Percentiles rank a stretch among this genome's conserved stretches.
phyloP scores from a whole-genome alignment of 2,113 vertebrate genomes.

The Otis tarda region DNA sequence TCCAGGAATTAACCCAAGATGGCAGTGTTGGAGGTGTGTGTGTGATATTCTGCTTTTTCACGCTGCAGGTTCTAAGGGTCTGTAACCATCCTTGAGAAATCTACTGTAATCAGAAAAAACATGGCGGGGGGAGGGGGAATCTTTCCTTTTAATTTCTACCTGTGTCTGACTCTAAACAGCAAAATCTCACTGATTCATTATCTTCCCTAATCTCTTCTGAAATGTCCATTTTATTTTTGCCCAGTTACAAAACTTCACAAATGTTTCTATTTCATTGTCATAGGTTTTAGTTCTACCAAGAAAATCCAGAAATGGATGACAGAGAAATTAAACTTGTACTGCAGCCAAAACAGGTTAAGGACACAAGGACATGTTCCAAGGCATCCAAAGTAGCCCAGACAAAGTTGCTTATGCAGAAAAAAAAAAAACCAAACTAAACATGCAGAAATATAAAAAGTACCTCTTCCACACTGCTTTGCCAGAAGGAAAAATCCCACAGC shows the following conservation, averaged over 20 bases:
- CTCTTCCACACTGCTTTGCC: not conserved
- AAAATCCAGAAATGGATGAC: not conserved
- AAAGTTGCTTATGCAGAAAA: not conserved
- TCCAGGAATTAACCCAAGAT: not conserved
- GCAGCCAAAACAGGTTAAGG: not conserved
- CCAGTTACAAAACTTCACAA: not conserved
- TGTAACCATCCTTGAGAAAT: not conserved
- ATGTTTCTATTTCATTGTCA: not conserved
- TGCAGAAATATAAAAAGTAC: not conserved
- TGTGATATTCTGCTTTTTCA: not conserved
- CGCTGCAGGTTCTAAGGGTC: not conserved
- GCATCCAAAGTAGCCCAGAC: not conserved
- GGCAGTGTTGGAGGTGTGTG: rapidly evolving
- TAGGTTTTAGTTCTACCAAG: not conserved
- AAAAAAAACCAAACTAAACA: not conserved
- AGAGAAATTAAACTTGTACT: not conserved
- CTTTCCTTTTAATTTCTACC: not conserved
- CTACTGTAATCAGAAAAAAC: not conserved
- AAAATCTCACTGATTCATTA: not conserved
- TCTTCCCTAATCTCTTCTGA: not conserved
- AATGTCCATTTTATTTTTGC: not conserved
- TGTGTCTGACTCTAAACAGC: not conserved
- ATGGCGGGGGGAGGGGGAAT: no score
- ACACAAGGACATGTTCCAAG: not conserved
- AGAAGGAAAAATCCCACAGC: not conserved